Conservation (phyloP, 2,888 invertebrate species). For the Drosophila quinaria region DNA sequence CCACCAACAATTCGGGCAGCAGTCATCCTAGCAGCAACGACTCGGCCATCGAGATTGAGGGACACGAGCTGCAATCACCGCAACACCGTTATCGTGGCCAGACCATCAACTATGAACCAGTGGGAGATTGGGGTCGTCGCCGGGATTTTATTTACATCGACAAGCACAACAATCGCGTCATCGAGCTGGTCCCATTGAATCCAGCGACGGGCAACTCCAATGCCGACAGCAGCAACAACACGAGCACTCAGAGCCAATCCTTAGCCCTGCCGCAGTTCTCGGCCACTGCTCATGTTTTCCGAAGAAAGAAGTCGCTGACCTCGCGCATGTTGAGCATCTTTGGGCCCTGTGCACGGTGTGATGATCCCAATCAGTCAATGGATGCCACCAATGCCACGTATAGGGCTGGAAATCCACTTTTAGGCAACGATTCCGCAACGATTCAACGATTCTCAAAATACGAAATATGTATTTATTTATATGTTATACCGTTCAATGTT, state of each 20-base stretch:
- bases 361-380: conserved; percentile 59
- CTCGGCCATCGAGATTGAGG: conserved; percentile 82
- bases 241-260: conserved; percentile 12
- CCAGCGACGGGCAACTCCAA: conserved; percentile 4
- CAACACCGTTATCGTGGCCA: conserved; percentile 26
- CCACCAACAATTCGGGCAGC: conserved; percentile 53
- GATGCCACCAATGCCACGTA: conserved; percentile 66
- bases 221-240: conserved; percentile 3
- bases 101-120: conserved; percentile 8
- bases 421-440: conserved; percentile 55
- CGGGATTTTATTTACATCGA: conserved; percentile 54
- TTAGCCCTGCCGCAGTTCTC: not conserved
- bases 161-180: conserved; percentile 44
- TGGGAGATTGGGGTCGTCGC: conserved; percentile 17
- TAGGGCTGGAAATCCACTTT: conserved; percentile 70
- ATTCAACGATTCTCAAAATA: conserved; percentile 20
- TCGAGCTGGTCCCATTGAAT: conserved; percentile 42
- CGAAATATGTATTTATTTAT: conserved; percentile 6
- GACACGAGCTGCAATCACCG: conserved; percentile 59
- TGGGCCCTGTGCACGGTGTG: conserved; percentile 79
- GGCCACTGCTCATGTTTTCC: conserved; percentile 1
- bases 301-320: conserved; percentile 59
- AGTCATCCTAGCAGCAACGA: conserved; percentile 77
- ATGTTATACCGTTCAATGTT: conserved; percentile 8
- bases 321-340: conserved; percentile 76